A percentile compares a stretch with the other conserved stretches of the same genome.
Conservation (phyloP, 2,113 vertebrate species). For the Alexandromys fortis region DNA sequence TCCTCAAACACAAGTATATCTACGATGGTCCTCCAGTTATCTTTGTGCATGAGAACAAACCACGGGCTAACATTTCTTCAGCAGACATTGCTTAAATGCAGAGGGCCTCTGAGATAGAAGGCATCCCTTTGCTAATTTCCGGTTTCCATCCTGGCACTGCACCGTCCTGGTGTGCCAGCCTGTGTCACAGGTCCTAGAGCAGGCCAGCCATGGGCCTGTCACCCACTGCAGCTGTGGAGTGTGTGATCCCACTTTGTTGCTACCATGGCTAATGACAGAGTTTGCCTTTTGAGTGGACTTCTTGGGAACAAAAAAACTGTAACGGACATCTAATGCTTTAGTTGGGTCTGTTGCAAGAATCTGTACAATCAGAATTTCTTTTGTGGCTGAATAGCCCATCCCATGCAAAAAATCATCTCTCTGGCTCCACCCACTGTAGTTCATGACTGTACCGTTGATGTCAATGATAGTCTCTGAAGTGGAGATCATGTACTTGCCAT, state of each 20-base stretch:
- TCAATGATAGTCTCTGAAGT: constrained; percentile 96
- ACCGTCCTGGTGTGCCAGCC: constrained; percentile 99
- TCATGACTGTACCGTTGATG: constrained; percentile 95
- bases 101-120: constrained; percentile 91
- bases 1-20: constrained; percentile 56
- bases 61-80: constrained; percentile 93
- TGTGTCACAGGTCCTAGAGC: constrained; percentile 96
- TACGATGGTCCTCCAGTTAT: constrained; percentile 54
- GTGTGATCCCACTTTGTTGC: constrained; percentile 76
- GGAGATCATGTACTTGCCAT: constrained; percentile 99
- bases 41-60: constrained; percentile 55
- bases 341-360: constrained; percentile 95
- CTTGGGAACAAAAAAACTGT: constrained; percentile 95
- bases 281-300: constrained; percentile 80
- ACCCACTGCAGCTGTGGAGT: constrained; percentile 91
- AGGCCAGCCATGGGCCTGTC: constrained; percentile 94
- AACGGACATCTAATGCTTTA: constrained; percentile 94
- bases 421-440: constrained; percentile 99
- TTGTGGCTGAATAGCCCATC: constrained; percentile 94
- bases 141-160: constrained; percentile 93
- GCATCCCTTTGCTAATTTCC: constrained; percentile 94
- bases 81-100: constrained; percentile 95
- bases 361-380: constrained; percentile 92
- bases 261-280: constrained; percentile 74
- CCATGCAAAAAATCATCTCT: constrained; percentile 94